Percentiles rank a stretch among this genome's conserved stretches.
Evolutionary conservation across 2,797 vertebrate genomes (phyloP).

Genomic region (Fundulus diaphanus): DNA sequence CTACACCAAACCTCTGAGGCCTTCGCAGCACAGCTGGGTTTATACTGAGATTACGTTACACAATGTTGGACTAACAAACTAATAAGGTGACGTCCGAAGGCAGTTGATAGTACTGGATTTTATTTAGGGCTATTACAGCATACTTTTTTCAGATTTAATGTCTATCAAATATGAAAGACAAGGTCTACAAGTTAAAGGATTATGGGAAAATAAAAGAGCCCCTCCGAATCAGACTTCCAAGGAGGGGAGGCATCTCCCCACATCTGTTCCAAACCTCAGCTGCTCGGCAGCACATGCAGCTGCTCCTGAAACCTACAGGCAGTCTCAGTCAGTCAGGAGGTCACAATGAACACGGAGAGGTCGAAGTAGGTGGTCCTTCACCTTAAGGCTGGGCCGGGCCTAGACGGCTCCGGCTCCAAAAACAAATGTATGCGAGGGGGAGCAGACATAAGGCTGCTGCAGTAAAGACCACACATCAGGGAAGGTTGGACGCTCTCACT

Average conservation of each 20-base stretch:
- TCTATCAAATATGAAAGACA: no score
- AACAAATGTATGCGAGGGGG: constrained; percentile 49
- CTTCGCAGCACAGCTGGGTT: neutral
- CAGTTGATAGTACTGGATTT: no score
- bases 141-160: no score
- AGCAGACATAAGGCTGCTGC: constrained; percentile 34
- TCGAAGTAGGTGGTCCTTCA: constrained; percentile 58
- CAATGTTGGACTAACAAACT: no score
- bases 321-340: constrained; percentile 40
- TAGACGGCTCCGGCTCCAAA: constrained; percentile 61
- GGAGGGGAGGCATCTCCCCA: constrained; percentile 45
- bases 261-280: constrained; percentile 69
- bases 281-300: constrained; percentile 46
- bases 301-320: constrained; percentile 25
- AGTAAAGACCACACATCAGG: constrained; percentile 1
- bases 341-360: constrained; percentile 34
- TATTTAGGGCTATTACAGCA: no score
- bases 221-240: constrained; percentile 34
- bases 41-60: neutral
- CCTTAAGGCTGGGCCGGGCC: constrained; percentile 45
- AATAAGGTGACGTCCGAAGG: neutral
- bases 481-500: neutral
- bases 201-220: neutral
- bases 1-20: neutral
- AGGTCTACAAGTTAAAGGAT: constrained; percentile 22